Evolutionary conservation across 2,113 vertebrate species (phyloP), one percentile per base, ranked within the genome.

Genomic region (Colaptes auratus): DNA sequence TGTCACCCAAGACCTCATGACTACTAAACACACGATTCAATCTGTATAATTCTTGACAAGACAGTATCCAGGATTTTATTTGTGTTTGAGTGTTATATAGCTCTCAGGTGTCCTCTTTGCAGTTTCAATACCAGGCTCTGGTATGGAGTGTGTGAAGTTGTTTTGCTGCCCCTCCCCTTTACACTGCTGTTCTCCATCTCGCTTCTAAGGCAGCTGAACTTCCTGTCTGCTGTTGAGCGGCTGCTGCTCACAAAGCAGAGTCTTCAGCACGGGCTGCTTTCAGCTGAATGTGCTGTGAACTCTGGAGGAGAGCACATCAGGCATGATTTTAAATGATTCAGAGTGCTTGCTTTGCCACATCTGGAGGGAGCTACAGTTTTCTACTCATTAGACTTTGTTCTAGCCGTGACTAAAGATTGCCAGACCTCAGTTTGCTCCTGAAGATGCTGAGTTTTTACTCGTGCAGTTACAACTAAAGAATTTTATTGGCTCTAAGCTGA

Each of bases 201-300:
- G 1, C 60, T 83, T 85, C 28, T 82, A 21, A 21, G 20, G 75
- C 78, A 89, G 85, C 79, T 77, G 63, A 82, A 74, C 82, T 95
- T 96, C 84, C 94, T 96, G 92, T 74, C 82, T 89, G 91, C 73
- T 92, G 42, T 36, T 95, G 1, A 4, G 82, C 9, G 7, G 82
- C 89, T 73, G 89, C 82, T 92, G 89, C 94, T 89, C 15, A 1
- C 66, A 87, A 93, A 85, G n/a, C 87, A 74, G 82, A 31, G 7
- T 42, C 66, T 73, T 94, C 75, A 59, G 7, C 78, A 12, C 14
- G 6, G 72, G 36, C 72, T 60, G 44, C 20, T 33, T 86, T 85
- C 10, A 0, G 52, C 36, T 1, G 9, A 18, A 23, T 42, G 23
- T 0, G 0, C 80, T 33, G 0, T 23, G 56, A 81, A 19, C 35